Conservation (phyloP, 2,113 vertebrate genomes). For the Sciurus niger region DNA sequence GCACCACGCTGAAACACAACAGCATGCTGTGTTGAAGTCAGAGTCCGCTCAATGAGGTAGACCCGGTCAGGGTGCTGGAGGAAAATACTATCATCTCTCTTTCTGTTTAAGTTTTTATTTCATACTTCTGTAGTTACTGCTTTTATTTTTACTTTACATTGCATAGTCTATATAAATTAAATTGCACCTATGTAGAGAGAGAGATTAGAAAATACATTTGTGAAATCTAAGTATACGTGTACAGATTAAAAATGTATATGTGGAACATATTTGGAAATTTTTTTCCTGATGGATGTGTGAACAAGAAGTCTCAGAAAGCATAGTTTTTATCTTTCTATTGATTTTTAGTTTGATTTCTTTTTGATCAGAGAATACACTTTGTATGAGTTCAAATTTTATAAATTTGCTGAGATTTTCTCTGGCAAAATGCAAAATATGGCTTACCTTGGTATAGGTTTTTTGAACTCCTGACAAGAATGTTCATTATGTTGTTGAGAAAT, state of each 20-base stretch:
- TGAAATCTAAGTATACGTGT: background rate
- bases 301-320: background rate
- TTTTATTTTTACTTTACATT: background rate
- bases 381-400: background rate
- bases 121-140: background rate
- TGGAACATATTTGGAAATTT: background rate
- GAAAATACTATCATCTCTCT: background rate
- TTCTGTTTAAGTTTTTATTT: background rate
- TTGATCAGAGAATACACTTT: background rate
- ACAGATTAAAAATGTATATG: background rate
- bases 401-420: background rate
- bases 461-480: background rate
- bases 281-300: background rate
- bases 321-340: background rate
- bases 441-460: background rate
- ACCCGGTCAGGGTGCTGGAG: background rate
- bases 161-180: background rate
- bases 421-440: background rate
- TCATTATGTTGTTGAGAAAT: background rate
- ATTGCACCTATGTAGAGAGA: background rate
- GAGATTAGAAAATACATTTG: background rate
- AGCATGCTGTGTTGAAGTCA: background rate
- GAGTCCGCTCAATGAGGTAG: background rate
- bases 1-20: background rate
- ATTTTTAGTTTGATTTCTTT: slow-evolving; percentile 35